Evolutionary conservation across 2,113 vertebrate genomes (phyloP), one percentile per base, ranked within the genome.

Genomic region (Camelus bactrianus): DNA sequence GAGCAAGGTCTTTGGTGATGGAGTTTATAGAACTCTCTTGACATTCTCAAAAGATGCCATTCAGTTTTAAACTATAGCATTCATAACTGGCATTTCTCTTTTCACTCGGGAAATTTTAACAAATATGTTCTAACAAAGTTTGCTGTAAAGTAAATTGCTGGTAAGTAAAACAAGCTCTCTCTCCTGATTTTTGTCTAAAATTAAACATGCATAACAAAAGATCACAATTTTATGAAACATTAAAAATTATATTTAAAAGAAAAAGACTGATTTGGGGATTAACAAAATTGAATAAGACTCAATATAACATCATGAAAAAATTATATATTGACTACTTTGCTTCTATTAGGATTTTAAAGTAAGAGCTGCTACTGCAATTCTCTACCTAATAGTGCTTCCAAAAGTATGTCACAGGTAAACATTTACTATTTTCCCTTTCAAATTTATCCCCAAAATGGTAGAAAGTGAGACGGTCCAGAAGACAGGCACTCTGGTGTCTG

Each of bases 51-150:
- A 89, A 96, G 91, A 83, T 91, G 14, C 4, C n/a, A 96, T 80
- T 70, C 62, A 77, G 28, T 81, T 83, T 92, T 93, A 96, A 97
- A 75, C 64, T 69, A 86, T 22, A 72, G n/a, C 42, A 93, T 73
- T 93, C 69, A 91, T 89, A 73, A 73, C 32, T 88, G 46, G 58
- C 46, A 52, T 92, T 96, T 96, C 48, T 52, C 65, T 86, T 86
- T 91, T 76, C 35, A 76, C 80, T 93, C 90, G n/a, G 42, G 60
- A 92, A 22, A 76, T 38, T 58, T 60, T 97, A 96, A 91, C 91
- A 65, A 95, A 70, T 91, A 72, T 75, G 32, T 88, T 89, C 88
- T 94, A 87, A 83, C 62, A 90, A 83, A 56, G 11, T 92, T 92
- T 89, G 28, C 72, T 87, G 0, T 82, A 83, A 95, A 79, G 67